Percentiles rank a stretch among this genome's conserved stretches.
These are phyloP conservation scores for Omphaloscelis lunosa DNA, from an alignment of 2,888 invertebrate species.

Conservation along the genomic window DNA sequence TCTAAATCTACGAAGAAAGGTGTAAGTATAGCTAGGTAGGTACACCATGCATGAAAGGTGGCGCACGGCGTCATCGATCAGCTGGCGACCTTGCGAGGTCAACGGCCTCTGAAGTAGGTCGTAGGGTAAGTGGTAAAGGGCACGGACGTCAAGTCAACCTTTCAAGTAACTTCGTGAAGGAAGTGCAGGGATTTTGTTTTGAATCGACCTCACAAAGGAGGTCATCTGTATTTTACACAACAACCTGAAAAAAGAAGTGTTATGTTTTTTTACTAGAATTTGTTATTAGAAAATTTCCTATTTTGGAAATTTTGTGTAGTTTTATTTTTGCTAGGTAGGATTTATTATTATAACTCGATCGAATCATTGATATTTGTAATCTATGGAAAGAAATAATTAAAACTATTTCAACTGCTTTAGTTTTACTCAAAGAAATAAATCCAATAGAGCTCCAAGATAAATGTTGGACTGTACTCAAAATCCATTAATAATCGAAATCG, in stretches of 20 bases:
- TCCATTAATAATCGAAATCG: not conserved
- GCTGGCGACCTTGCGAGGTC: conserved; percentile 83
- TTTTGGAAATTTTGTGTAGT: not conserved
- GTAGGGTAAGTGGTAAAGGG: conserved; percentile 62
- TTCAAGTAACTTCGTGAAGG: conserved; percentile 11
- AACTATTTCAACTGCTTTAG: not conserved
- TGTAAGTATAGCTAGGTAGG: conserved; percentile 3
- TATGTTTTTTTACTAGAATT: not conserved
- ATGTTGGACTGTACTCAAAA: not conserved
- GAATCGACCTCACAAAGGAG: not conserved
- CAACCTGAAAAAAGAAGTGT: accelerated
- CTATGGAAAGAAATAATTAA: not conserved
- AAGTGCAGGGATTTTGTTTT: conserved; percentile 20
- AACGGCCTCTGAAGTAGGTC: conserved; percentile 77
- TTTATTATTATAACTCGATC: not conserved
- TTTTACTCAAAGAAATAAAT: not conserved
- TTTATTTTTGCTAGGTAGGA: not conserved
- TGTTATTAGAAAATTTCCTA: not conserved
- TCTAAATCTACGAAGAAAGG: conserved; percentile 28
- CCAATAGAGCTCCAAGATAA: not conserved
- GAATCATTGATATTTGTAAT: not conserved
- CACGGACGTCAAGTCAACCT: conserved; percentile 45
- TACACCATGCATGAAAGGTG: conserved; percentile 46
- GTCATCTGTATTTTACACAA: not conserved
- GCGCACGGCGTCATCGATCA: conserved; percentile 77